A percentile compares a stretch with the other conserved stretches of the same genome.
Conservation (phyloP, 2,797 vertebrate species). For the Eupleurogrammus muticus region DNA sequence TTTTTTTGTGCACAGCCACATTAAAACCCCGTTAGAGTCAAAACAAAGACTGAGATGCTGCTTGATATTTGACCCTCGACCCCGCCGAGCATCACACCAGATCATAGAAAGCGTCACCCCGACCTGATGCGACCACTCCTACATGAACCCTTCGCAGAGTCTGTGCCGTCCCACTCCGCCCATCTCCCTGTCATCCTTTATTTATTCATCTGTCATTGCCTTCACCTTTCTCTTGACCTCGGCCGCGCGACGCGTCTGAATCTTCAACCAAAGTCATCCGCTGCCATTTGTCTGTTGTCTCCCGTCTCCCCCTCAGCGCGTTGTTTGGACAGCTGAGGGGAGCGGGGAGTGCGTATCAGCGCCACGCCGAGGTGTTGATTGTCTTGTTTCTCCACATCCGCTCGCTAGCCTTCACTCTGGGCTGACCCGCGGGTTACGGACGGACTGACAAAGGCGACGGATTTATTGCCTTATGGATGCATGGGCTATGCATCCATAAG, state of each 20-base stretch:
- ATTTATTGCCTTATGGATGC: slow-evolving; percentile 10
- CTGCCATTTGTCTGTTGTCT: slow-evolving; percentile 31
- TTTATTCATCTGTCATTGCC: slow-evolving; percentile 54
- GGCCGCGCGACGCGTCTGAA: slow-evolving; percentile 32
- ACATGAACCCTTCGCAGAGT: slow-evolving; percentile 29
- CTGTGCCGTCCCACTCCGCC: slow-evolving; percentile 10
- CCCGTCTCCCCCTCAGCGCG: neutral
- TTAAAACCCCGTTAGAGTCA: no score
- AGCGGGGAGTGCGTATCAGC: slow-evolving; percentile 23
- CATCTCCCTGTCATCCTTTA: slow-evolving; percentile 50
- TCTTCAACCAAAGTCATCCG: slow-evolving; percentile 43
- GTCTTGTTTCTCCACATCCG: slow-evolving; percentile 20
- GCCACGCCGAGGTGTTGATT: slow-evolving; percentile 14
- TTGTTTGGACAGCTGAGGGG: slow-evolving; percentile 46
- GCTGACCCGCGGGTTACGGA: slow-evolving; percentile 48
- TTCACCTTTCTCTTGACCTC: slow-evolving; percentile 54
- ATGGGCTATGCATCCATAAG: neutral
- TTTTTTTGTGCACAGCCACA: neutral
- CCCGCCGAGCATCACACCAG: slow-evolving; percentile 10
- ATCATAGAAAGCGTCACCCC: slow-evolving; percentile 39
- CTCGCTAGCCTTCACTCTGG: slow-evolving; percentile 28
- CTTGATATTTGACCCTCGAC: slow-evolving; percentile 30
- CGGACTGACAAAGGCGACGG: slow-evolving; percentile 22
- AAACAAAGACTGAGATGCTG: slow-evolving; percentile 16
- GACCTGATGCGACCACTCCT: slow-evolving; percentile 35